Base-by-base conservation (phyloP, 2,888 invertebrate genomes). In the Diloba caeruleocephala region DNA sequence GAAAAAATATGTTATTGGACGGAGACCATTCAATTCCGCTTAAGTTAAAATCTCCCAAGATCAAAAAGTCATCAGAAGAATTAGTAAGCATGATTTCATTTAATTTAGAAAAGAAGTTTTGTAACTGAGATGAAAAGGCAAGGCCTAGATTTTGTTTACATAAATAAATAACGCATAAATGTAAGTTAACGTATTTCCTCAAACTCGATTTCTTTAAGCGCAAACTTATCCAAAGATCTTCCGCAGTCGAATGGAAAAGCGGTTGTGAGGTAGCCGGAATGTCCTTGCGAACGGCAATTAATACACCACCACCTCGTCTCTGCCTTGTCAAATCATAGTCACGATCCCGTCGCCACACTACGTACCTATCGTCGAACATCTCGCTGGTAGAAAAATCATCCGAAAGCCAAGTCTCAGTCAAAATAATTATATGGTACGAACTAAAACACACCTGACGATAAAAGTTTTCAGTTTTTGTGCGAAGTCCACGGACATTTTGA, bases 31-130 rank as follows among this genome's bases (percentile, higher is more conserved):
- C 6, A 12, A 53, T 46, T 14, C n/a, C 13, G 13, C 51, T 51
- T 23, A 52, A 9, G 15, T 52, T 58, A 44, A 58, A 49, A 23
- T 52, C 49, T 0, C 46, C 46, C 0, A 42, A 8, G 5, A 38
- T 42, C 2, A 53, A 25, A 17, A 15, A 46, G 1, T 8, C 12
- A 8, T 53, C 46, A 0, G 15, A 10, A 0, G 37, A 13, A 6
- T 32, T 19, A 8, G 9, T 7, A 3, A 36, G 2, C 7, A 41
- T 32, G 1, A 9, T 19, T 10, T 36, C 26, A 17, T 21, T 9
- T 25, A 45, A 12, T 5, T 36, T 41, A 5, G 7, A 19, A 0
- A 52, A 9, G 31, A 29, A 53, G n/a, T 45, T 36, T 1, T 10
- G 2, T 9, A 49, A 17, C 14, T 50, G 49, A 7, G 29, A 0